phyloP scores from a whole-genome alignment of 2,113 vertebrate species.

The Oreotragus oreotragus region DNA sequence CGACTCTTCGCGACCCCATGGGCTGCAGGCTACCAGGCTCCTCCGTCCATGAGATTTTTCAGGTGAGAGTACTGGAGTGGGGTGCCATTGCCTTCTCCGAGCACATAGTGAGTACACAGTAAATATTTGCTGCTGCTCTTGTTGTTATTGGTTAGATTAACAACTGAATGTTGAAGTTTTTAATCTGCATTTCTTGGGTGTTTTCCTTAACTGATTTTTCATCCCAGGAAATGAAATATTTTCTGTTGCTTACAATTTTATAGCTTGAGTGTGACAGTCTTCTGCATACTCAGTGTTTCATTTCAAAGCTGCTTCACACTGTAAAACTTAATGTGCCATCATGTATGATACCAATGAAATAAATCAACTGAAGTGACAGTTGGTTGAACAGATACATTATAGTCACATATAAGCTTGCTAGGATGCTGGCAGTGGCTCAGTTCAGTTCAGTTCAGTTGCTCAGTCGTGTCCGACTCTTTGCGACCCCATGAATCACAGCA shows the following conservation, averaged over 20 bases:
- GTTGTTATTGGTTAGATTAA: neutral
- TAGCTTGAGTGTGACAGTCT: neutral
- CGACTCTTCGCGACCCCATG: rapidly evolving
- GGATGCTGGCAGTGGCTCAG: neutral
- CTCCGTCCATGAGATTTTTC: neutral
- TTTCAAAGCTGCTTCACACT: neutral
- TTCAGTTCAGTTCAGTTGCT: too few species aligned
- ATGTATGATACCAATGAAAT: neutral
- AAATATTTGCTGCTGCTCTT: neutral
- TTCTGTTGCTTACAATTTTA: neutral
- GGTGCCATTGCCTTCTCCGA: neutral
- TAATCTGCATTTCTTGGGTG: neutral
- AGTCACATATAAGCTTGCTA: neutral
- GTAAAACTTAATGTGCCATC: neutral
- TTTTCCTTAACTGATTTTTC: neutral
- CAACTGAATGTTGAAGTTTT: neutral
- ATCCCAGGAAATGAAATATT: neutral
- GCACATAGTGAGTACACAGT: neutral
- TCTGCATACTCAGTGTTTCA: neutral
- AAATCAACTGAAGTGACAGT: neutral
- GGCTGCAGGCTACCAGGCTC: neutral
- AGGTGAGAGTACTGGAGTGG: neutral
- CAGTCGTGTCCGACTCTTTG: too few species aligned
- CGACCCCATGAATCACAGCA: too few species aligned
- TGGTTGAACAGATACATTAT: neutral